phyloP scores from a whole-genome alignment of 2,113 vertebrate species.

The Sinocyclocheilus anophthalmus region DNA sequence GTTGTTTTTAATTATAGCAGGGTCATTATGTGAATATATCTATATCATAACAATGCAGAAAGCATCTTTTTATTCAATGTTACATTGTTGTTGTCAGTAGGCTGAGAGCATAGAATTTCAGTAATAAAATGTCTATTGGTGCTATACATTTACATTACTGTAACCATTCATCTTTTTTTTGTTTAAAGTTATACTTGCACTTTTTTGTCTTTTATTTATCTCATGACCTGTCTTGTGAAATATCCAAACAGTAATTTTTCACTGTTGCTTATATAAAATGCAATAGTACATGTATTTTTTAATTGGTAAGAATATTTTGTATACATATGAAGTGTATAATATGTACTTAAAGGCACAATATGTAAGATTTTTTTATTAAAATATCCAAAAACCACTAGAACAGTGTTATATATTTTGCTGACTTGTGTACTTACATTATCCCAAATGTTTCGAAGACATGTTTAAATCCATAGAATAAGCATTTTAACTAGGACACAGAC shows the following conservation, averaged over 20 bases:
- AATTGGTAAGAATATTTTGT: slow-evolving; percentile 13
- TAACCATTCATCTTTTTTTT: slow-evolving; percentile 1
- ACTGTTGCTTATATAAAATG: slow-evolving; percentile 32
- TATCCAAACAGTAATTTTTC: slow-evolving; percentile 19
- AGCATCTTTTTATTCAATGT: not conserved
- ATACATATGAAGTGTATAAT: slow-evolving; percentile 42
- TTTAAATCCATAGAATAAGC: too few relatives aligned
- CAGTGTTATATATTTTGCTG: too few relatives aligned
- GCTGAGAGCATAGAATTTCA: not conserved
- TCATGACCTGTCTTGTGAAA: slow-evolving; percentile 31
- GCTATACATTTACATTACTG: slow-evolving; percentile 24
- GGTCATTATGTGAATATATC: not conserved
- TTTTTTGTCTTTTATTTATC: slow-evolving; percentile 43
- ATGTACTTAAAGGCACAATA: slow-evolving; percentile 3
- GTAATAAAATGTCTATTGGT: slow-evolving; percentile 6
- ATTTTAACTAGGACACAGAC: too few relatives aligned
- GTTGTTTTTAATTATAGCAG: not conserved
- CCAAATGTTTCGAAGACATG: too few relatives aligned
- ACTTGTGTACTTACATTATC: too few relatives aligned
- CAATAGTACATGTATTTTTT: slow-evolving; percentile 13
- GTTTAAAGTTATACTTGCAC: slow-evolving; percentile 40
- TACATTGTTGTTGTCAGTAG: not conserved
- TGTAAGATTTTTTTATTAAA: too few relatives aligned
- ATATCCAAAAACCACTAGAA: too few relatives aligned
- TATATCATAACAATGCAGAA: not conserved